Evolutionary conservation across 2,113 vertebrate genomes (phyloP), one percentile per base, ranked within the genome.

Genomic region (Recurvirostra avosetta): DNA sequence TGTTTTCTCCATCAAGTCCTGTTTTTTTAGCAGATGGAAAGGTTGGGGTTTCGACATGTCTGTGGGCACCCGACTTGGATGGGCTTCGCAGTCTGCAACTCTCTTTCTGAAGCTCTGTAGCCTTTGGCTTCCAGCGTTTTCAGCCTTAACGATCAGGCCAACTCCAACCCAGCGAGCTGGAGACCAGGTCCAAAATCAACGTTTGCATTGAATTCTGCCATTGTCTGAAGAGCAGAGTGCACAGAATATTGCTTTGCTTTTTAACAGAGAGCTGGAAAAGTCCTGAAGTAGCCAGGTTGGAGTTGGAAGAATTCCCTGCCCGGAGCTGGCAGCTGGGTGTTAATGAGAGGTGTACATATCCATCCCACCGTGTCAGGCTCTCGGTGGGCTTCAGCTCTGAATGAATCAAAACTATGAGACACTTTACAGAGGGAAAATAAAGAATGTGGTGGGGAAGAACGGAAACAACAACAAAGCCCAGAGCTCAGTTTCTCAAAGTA

Each of bases 121-220:
- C 82, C 30, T 96, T 90, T 81, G 92, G 85, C 93, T 95, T 88
- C 61, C 77, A 73, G 38, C 15, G 0, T 30, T 74, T 76, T 25
- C 56, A 92, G 49, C 70, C 50, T 49, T 25, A 22, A 76, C 1
- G 47, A 52, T 11, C 9, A 41, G 29, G 63, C 87, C 92, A 63
- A 58, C 3, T 74, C 79, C 92, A 90, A 78, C 43, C 56, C 86
- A 34, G 41, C 4, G 4, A 40, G 91, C 6, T 67, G 79, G 90
- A 90, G 85, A 74, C 34, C 19, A 1, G 81, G 8, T 97, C 97
- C 97, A 97, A 97, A 93, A 85, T 89, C 97, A 96, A 95, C 70
- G 56, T 93, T 96, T 41, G 72, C 91, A 7, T 84, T 96, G 93
- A 97, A 95, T 96, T 61, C 94, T 87, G 85, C 91, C 95, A 73